These are phyloP conservation scores for Drosophila kuntzei DNA, from an alignment of 2,888 invertebrate species.

Conservation along the genomic window DNA sequence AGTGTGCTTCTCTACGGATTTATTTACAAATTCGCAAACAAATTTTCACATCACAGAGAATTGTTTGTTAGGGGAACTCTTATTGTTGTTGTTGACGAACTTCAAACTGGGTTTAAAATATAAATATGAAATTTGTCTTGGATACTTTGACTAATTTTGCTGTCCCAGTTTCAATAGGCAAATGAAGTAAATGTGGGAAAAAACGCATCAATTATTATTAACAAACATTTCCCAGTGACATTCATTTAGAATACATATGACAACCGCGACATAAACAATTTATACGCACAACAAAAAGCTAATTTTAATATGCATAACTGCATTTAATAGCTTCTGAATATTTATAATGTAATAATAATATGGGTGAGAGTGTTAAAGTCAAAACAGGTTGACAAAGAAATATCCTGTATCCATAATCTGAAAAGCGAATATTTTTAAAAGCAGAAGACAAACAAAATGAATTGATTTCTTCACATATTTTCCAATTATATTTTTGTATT, in stretches of 20 bases:
- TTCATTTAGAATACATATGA: slow-evolving; percentile 20
- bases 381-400: neutral
- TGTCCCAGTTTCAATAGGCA: slow-evolving; percentile 15
- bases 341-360: slow-evolving; percentile 44
- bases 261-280: slow-evolving; percentile 65
- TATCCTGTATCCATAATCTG: neutral
- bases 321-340: slow-evolving; percentile 73
- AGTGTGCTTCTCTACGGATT: slow-evolving; percentile 46
- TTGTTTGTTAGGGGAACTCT: slow-evolving; percentile 2
- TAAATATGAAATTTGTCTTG: slow-evolving; percentile 39
- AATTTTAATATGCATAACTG: slow-evolving; percentile 75
- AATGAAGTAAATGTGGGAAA: slow-evolving; percentile 1
- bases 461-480: neutral
- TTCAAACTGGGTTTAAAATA: slow-evolving; percentile 18
- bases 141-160: slow-evolving; percentile 6
- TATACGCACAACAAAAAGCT: slow-evolving; percentile 51
- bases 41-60: slow-evolving; percentile 70
- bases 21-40: slow-evolving; percentile 82
- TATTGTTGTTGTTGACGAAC: neutral
- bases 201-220: slow-evolving; percentile 63
- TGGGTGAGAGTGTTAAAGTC: neutral
- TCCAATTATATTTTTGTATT: neutral
- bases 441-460: no score
- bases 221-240: slow-evolving; percentile 43
- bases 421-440: neutral